These are phyloP conservation scores for Dasysyrphus tricinctus DNA, from an alignment of 2,888 invertebrate species.

Conservation along the genomic window DNA sequence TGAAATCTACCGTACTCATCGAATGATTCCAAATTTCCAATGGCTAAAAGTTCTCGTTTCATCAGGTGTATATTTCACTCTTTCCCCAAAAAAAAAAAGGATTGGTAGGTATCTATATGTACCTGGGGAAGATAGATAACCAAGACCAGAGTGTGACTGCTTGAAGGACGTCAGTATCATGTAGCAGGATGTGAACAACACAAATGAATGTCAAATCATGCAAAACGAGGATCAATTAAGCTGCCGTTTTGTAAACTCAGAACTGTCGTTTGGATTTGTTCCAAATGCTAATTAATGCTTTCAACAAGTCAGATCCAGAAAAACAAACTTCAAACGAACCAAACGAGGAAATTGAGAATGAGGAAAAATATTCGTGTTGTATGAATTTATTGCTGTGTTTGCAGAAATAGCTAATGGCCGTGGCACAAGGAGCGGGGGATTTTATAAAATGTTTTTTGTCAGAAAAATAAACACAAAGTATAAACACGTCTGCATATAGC, in stretches of 20 bases:
- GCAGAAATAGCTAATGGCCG: neutral
- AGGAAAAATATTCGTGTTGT: neutral
- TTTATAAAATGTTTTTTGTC: neutral
- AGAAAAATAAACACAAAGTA: neutral
- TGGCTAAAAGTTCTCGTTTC: neutral
- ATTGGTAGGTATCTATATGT: too few species aligned
- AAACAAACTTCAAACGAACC: slow-evolving; percentile 33
- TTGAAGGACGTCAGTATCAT: slow-evolving; percentile 20
- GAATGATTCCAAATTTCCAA: neutral
- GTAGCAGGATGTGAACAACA: slow-evolving; percentile 32
- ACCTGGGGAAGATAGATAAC: neutral
- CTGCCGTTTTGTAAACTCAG: slow-evolving; percentile 33
- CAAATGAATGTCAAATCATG: slow-evolving; percentile 61
- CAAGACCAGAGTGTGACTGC: neutral
- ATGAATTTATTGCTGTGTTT: neutral
- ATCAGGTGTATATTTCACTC: neutral
- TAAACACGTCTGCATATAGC: too few species aligned
- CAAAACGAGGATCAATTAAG: slow-evolving; percentile 50
- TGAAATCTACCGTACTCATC: neutral
- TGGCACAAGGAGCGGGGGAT: neutral
- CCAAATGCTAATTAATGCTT: slow-evolving; percentile 67
- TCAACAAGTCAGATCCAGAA: slow-evolving; percentile 45
- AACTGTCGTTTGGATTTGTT: slow-evolving; percentile 56
- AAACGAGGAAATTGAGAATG: neutral
- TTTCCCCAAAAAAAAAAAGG: neutral